Percentiles rank a stretch among this genome's conserved stretches.
phyloP scores from a whole-genome alignment of 2,797 vertebrate species.

The Pteropus rufus region DNA sequence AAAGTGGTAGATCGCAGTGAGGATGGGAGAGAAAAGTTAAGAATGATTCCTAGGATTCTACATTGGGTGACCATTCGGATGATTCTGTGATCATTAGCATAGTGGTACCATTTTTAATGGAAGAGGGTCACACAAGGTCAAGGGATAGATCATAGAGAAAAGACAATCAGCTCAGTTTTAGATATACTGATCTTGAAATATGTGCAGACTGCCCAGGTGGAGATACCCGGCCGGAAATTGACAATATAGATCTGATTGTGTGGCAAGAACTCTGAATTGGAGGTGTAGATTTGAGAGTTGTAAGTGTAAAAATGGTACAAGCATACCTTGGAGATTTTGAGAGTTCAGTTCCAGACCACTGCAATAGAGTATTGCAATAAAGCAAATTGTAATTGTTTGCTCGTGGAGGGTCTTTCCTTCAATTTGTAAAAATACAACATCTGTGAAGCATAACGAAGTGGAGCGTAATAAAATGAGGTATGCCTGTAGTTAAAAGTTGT shows the following conservation, averaged over 20 bases:
- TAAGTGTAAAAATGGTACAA: not conserved
- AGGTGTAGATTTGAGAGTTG: not conserved
- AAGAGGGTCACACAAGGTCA: not conserved
- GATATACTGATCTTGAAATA: not conserved
- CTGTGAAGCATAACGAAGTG: not conserved
- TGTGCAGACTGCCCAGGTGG: not conserved
- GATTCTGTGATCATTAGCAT: not conserved
- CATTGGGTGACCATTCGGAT: not conserved
- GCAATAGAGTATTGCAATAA: not conserved
- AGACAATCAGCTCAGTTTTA: not conserved
- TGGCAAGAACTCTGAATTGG: not conserved
- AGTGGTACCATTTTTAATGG: constrained; percentile 18
- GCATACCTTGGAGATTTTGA: not conserved
- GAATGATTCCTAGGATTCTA: not conserved
- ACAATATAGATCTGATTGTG: not conserved
- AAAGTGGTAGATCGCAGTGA: not conserved
- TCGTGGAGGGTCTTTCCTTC: not conserved
- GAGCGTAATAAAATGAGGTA: not conserved
- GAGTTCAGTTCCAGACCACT: not conserved
- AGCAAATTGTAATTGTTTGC: not conserved
- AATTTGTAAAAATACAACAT: not conserved
- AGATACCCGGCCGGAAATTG: not conserved
- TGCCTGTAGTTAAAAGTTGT: not conserved
- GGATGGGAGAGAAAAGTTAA: not conserved
- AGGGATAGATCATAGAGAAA: not conserved